These are phyloP conservation scores for Rutpela maculata DNA, from an alignment of 2,888 invertebrate species.

Conservation along the genomic window DNA sequence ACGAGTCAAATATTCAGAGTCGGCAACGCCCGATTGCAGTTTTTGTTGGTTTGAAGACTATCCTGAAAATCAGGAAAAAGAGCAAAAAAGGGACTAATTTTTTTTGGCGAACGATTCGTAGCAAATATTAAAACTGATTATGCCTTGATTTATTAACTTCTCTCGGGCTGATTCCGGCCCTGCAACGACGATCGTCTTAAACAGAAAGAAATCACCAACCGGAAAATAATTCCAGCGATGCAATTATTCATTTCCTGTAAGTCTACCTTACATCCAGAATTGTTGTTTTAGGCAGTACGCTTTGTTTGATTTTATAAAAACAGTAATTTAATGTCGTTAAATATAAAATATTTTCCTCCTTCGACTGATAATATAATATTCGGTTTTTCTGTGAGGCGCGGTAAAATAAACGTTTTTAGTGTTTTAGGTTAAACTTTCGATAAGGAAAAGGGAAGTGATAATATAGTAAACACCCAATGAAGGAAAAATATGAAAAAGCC, in stretches of 20 bases:
- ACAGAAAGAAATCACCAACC: conserved; percentile 70
- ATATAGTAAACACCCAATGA: too few species aligned
- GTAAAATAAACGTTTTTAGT: neutral
- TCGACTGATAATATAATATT: neutral
- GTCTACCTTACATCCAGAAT: conserved; percentile 61
- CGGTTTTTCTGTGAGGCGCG: neutral
- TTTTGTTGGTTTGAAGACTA: too few species aligned
- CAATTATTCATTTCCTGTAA: conserved; percentile 71
- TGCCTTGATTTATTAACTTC: too few species aligned
- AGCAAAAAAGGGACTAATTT: too few species aligned
- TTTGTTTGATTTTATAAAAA: conserved; percentile 29
- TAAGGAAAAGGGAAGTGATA: neutral
- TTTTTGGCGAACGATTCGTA: too few species aligned
- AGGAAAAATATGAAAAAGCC: too few species aligned
- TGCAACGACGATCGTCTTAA: conserved; percentile 49
- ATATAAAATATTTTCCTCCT: conserved; percentile 8
- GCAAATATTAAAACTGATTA: too few species aligned
- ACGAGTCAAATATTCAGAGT: too few species aligned
- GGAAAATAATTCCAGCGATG: conserved; percentile 70
- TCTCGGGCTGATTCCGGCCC: conserved; percentile 28
- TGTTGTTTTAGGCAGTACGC: conserved; percentile 40
- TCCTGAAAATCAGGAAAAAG: too few species aligned
- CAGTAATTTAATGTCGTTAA: conserved; percentile 18
- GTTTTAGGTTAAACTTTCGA: neutral
- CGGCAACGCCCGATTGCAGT: too few species aligned